Evolutionary conservation across 2,113 vertebrate genomes (phyloP), one percentile per base, ranked within the genome.

Genomic region (Tychaedon coryphoeus): DNA sequence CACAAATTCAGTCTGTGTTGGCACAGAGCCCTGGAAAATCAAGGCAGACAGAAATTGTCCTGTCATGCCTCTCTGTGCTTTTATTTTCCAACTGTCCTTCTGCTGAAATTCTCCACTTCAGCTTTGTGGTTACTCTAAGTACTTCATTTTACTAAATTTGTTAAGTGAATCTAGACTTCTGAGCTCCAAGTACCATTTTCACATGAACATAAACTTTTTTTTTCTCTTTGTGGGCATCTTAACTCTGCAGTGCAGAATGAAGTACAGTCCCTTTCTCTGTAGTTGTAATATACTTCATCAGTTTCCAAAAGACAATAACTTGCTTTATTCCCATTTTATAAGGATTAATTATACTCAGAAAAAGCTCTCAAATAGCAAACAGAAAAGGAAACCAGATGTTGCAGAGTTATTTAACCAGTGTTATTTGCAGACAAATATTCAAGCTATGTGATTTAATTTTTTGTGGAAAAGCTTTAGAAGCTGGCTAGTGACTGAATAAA

Each of bases 341-440:
- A 90, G 82, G 71, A 86, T 90, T 94, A 96, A 96, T 96, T 96
- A 94, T 78, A 64, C 81, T 92, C 87, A 93, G 76, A 96, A 88
- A 92, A 84, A 80, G 33, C 4, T 3, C 66, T 96, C 80, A 92
- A 92, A 95, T 67, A 89, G 91, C 76, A 91, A 95, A 91, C 81
- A 95, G 91, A 92, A 95, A 92, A 87, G 66, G 85, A 92, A 96
- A 95, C 54, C 95, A 96, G 93, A 95, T 97, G 95, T 95, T 95
- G 71, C 78, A 58, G 60, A 65, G 66, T 95, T 95, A 93, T 88
- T 96, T 93, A 90, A 88, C 66, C 66, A 94, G 58, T 73, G 71
- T 90, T 94, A 91, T 93, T 95, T 95, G 87, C 8, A 3, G 92
- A 73, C 85, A 95, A 95, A 90, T 91, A 92, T 94, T 95, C 96